A percentile compares a stretch with the other conserved stretches of the same genome.
phyloP scores from a whole-genome alignment of 1,140 invertebrate species.

The Pygmarrhopalites habei region DNA sequence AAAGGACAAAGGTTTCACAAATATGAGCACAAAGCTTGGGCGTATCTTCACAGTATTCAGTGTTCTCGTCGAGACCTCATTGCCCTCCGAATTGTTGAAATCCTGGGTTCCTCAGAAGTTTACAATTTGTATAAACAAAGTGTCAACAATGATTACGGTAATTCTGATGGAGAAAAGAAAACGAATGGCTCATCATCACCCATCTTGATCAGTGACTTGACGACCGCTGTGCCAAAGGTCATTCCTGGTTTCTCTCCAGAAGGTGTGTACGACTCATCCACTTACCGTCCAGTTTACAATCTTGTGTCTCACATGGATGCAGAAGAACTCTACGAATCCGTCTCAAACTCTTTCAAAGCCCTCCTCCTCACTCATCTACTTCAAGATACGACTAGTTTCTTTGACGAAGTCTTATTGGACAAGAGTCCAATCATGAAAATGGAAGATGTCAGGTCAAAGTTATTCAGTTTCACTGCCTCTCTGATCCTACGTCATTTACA shows the following conservation, averaged over 20 bases:
- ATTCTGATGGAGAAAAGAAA: neutral
- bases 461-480: constrained; percentile 11
- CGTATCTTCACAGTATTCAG: constrained; percentile 9
- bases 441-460: neutral
- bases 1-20: constrained; percentile 9
- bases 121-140: constrained; percentile 12
- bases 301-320: constrained; percentile 16
- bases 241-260: neutral
- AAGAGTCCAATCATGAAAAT: neutral
- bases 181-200: neutral
- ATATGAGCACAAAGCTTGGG: constrained; percentile 14
- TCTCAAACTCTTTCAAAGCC: constrained; percentile 17
- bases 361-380: constrained; percentile 18
- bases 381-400: constrained; percentile 14
- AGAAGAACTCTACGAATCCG: neutral
- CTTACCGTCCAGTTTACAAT: constrained; percentile 22
- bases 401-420: neutral
- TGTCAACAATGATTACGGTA: too few relatives aligned
- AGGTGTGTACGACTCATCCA: constrained; percentile 16
- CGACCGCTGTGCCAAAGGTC: too few relatives aligned
- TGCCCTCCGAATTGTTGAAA: constrained; percentile 10
- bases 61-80: neutral
- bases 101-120: neutral
- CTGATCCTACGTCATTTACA: constrained; percentile 22
- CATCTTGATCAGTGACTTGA: too few relatives aligned